A percentile compares a stretch with the other conserved stretches of the same genome.
These are phyloP conservation scores for Phrynosoma blainvillii DNA, from an alignment of 2,113 vertebrate species.

Conservation along the genomic window DNA sequence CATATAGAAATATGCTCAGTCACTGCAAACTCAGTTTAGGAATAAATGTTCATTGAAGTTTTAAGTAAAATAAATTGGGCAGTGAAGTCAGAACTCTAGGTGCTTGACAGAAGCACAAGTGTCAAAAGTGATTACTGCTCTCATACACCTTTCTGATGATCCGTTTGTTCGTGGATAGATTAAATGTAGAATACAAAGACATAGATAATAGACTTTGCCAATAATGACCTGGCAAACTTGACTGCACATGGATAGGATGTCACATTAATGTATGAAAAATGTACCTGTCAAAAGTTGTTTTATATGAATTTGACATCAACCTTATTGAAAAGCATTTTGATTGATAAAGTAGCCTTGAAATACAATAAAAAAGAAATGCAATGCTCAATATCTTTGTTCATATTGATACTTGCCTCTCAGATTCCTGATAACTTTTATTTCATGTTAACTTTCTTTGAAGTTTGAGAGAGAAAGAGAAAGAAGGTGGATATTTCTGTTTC, in stretches of 20 bases:
- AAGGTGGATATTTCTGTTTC: background rate
- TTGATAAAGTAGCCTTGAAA: conserved; percentile 50
- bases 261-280: conserved; percentile 23
- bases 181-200: conserved; percentile 26
- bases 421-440: conserved; percentile 42
- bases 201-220: conserved; percentile 36
- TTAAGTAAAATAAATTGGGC: conserved; percentile 20
- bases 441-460: conserved; percentile 29
- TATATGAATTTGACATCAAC: conserved; percentile 49
- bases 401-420: conserved; percentile 30
- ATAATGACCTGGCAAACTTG: conserved; percentile 36
- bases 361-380: conserved; percentile 35
- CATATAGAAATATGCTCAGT: background rate
- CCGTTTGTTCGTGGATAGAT: background rate
- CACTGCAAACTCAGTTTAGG: background rate
- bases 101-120: background rate
- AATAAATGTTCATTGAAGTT: background rate
- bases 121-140: conserved; percentile 22
- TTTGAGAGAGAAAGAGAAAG: background rate
- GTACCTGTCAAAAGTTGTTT: conserved; percentile 44
- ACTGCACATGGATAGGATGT: background rate
- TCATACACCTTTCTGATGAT: conserved; percentile 20
- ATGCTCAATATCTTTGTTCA: conserved; percentile 31
- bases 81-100: background rate
- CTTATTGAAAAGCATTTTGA: conserved; percentile 48